Evolutionary conservation across 2,888 invertebrate genomes (phyloP).

Genomic region (Tridacna crocea): DNA sequence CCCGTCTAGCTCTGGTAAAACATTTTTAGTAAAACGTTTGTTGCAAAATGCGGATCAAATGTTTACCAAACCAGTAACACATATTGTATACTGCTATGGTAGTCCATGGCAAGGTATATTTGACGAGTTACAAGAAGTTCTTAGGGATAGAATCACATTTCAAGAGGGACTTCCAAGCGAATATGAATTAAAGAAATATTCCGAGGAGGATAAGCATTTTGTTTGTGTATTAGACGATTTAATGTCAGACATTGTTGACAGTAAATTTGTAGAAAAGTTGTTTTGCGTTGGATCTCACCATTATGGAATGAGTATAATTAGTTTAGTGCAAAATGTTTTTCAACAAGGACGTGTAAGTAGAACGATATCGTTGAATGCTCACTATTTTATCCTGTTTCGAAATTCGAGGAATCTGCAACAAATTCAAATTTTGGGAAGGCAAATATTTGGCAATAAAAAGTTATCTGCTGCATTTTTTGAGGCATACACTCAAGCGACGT

Average conservation of each 20-base stretch:
- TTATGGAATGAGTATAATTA: background rate
- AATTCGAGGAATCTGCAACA: slow-evolving; percentile 15
- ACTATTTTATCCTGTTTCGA: slow-evolving; percentile 30
- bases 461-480: background rate
- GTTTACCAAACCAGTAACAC: background rate
- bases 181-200: background rate
- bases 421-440: slow-evolving; percentile 24
- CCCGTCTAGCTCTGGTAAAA: slow-evolving; percentile 6
- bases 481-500: background rate
- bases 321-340: slow-evolving; percentile 21
- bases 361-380: slow-evolving; percentile 24
- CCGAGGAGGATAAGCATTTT: background rate
- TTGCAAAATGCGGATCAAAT: slow-evolving; percentile 7
- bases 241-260: background rate
- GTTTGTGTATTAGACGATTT: slow-evolving; percentile 6
- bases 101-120: slow-evolving; percentile 11
- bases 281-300: background rate
- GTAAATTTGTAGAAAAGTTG: background rate
- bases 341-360: background rate
- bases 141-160: background rate
- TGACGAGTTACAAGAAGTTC: background rate
- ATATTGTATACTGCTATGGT: slow-evolving; percentile 4
- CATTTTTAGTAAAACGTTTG: background rate
- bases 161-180: background rate
- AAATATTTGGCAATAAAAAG: slow-evolving; percentile 2